These are phyloP conservation scores for Anguilla anguilla DNA, from an alignment of 2,797 vertebrate species.

Conservation along the genomic window DNA sequence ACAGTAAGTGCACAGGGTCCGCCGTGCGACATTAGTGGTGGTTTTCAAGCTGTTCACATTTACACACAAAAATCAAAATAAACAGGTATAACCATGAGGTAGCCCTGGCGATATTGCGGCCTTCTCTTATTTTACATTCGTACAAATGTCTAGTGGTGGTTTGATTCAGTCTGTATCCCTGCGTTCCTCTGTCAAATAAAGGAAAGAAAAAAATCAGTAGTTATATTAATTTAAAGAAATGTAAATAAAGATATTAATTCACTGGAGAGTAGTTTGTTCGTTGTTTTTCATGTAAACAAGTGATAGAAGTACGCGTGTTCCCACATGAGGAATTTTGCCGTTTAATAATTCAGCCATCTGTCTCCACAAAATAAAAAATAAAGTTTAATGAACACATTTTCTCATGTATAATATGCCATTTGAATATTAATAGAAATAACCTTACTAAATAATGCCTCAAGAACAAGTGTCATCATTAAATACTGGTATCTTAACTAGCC, in stretches of 20 bases:
- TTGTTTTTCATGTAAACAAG: conserved; percentile 36
- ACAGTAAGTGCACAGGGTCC: conserved; percentile 18
- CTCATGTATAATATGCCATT: conserved; percentile 25
- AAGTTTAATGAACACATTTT: conserved; percentile 9
- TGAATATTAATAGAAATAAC: conserved; percentile 33
- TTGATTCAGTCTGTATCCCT: conserved; percentile 24
- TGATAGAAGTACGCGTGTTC: conserved; percentile 20
- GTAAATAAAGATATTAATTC: conserved; percentile 31
- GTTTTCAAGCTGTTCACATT: conserved; percentile 60
- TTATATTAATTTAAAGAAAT: conserved; percentile 37
- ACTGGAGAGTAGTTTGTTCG: conserved; percentile 28
- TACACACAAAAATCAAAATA: conserved; percentile 30
- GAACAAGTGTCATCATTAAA: conserved; percentile 20
- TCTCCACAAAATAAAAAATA: conserved; percentile 18
- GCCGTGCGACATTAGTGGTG: conserved; percentile 64
- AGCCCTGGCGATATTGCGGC: conserved; percentile 60
- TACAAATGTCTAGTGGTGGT: conserved; percentile 19
- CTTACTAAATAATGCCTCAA: conserved; percentile 31
- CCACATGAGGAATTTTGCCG: conserved; percentile 24
- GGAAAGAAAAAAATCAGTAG: conserved; percentile 35
- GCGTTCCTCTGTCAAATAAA: conserved; percentile 23
- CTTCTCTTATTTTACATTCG: conserved; percentile 30
- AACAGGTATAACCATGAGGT: conserved; percentile 67
- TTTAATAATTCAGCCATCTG: conserved; percentile 26
- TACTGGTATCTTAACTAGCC: background rate